Evolutionary conservation across 2,888 invertebrate species (phyloP), one percentile per base, ranked within the genome.

Genomic region (Cerastis rubricosa): DNA sequence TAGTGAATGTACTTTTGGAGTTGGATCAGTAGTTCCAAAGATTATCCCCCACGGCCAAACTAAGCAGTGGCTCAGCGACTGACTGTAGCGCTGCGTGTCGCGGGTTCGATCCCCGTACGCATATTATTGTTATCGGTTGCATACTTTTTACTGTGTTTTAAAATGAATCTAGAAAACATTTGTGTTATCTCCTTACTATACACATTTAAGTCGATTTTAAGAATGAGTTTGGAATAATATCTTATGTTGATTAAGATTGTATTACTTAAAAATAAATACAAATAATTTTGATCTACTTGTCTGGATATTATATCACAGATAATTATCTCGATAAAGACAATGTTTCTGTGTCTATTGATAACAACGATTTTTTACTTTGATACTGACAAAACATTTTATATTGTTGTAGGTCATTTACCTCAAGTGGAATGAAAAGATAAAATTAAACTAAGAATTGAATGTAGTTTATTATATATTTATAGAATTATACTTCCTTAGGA

Each of bases 241-340:
- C 14, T 17, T 25, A 25, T 43, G 12, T 43, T 1, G 22, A 17
- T 43, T 19, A 47, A n/a, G 17, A 19, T n/a, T 29, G 1, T 47
- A 19, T n/a, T 19, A 25, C 14, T 40, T 63, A 40, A 29, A 49
- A 72, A 40, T n/a, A 11, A 45, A n/a, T 61, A 51, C 17, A 47
- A 47, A 64, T n/a, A 54, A n/a, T n/a, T 40, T 80, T 19, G 25
- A 5, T 40, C 22, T 47, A 29, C 35, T 51, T 45, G 51, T 71
- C n/a, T 25, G 7, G 14, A 7, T 49, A 68, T 78, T 71, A 70
- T 45, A 71, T 80, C 51, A 77, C 61, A 61, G 51, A 80, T 54
- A 63, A 40, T 45, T 51, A 45, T 77, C 14, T 63, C 63, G 63
- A 77, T 80, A 63, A 29, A 45, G 22, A 49, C 59, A 40, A 5